Conservation (phyloP, 1,140 invertebrate genomes). For the Trypoxylus dichotomus region DNA sequence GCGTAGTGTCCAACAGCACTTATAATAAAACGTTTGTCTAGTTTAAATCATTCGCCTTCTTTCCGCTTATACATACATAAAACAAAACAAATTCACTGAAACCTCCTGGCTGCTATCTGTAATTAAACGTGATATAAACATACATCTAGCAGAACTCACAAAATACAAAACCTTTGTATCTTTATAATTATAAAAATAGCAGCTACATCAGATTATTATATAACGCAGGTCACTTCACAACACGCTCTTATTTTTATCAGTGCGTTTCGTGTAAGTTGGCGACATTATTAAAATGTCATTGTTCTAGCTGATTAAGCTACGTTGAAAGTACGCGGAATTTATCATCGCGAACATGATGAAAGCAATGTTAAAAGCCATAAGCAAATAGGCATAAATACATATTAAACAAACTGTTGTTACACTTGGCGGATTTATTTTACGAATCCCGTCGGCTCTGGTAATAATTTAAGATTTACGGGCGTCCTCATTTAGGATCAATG, state of each 20-base stretch:
- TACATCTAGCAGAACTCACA: no score
- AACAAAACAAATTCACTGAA: no score
- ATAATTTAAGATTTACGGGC: not conserved
- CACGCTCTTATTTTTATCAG: not conserved
- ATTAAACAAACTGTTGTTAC: not conserved
- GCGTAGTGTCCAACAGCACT: no score
- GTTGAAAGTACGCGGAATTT: not conserved
- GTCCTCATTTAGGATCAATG: not conserved
- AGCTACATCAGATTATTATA: not conserved
- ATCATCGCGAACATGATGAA: not conserved
- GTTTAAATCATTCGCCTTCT: no score
- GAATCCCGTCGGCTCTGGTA: not conserved
- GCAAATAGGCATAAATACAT: not conserved
- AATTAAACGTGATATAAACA: no score
- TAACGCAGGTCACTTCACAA: not conserved
- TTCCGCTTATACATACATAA: no score
- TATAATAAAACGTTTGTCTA: no score
- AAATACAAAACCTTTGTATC: no score
- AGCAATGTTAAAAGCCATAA: not conserved
- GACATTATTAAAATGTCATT: constrained; percentile 9
- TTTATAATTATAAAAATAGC: no score
- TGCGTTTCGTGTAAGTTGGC: not conserved
- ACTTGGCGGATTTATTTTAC: not conserved
- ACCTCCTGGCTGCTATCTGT: no score
- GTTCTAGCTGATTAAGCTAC: not conserved